Base-by-base conservation (phyloP, 2,113 vertebrate species). In the Channa argus region DNA sequence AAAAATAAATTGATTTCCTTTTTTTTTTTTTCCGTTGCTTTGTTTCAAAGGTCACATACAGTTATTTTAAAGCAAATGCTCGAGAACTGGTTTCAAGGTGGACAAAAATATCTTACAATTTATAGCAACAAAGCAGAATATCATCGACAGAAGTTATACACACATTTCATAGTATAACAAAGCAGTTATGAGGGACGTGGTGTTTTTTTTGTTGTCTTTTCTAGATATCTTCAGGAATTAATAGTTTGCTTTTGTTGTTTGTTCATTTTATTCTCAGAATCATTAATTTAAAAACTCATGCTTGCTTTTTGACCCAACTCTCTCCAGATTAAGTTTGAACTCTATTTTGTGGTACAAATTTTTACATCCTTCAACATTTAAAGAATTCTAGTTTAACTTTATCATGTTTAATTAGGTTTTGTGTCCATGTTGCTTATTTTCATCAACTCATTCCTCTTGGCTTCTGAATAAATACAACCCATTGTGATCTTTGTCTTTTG, bases 301-400 rank as follows among this genome's bases (percentile, higher is more conserved):
- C 49, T 50, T 0, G 45, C 5, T 13, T 45, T 77, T 55, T 52
- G 24, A 59, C 8, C 12, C 14, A 49, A 24, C 7, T 65, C 34
- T 10, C 34, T n/a, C 36, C 46, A 63, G 14, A 66, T 44, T 64
- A 61, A 73, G 15, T 73, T 74, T 59, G 38, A 38, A 70, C 64
- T 38, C 11, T 56, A 60, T 44, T 41, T 4, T 41, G 6, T 5
- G 6, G 4, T 7, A 41, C 4, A n/a, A 0, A 37, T 46, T 58
- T 75, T 68, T 0, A 39, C 62, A n/a, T 52, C 4, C 0, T 24
- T 24, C 24, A 24, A 24, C 24, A 24, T 24, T 24, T 24, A 24
- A 24, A 24, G 24, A 24, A 24, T 24, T 49, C 36, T 38, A 53
- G 13, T 5, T 43, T 65, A 63, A 63, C 37, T 36, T 47, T 14